Evolutionary conservation across 2,113 vertebrate genomes (phyloP), one percentile per base, ranked within the genome.

Genomic region (Psettodes erumei): DNA sequence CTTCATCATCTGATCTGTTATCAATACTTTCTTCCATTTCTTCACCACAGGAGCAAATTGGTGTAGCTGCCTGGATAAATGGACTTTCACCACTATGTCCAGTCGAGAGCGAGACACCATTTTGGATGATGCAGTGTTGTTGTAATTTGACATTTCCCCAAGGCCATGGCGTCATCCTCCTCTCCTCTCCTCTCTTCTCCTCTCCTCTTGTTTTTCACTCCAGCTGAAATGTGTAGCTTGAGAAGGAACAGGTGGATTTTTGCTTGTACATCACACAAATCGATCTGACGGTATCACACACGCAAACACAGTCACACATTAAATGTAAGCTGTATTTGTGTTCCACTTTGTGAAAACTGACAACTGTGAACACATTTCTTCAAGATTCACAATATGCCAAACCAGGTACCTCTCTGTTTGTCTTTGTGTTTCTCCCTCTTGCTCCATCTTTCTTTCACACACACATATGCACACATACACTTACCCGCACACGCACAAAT

Each of bases 111-210:
- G 60, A 79, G 53, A 75, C 40, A 80, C 62, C 5, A 37, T 63
- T 71, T 81, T 81, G 64, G 64, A 84, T 62, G 55, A 53, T 28
- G 75, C 51, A 27, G 69, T 71, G 65, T 69, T 84, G 64, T 77
- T 77, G 76, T 74, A 76, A 77, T 77, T 68, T 80, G 59, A 88
- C 72, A 84, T 83, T 85, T 77, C 70, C 55, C 65, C 16, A 50
- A 81, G 78, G 61, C 79, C 30, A 25, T 47, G 47, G 21, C 18
- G 13, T 88, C 72, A 64, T 71, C 38, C 45, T n/a, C 8, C 23
- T 50, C 37, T 56, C 25, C 40, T 62, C 15, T 30, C 19, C 54
- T 30, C 51, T 69, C 42, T 16, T 63, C 68, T 42, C 30, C 35
- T 58, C 42, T 47, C 42, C 35, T 64, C 51, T 78, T 60, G 33